Percentiles rank a stretch among this genome's conserved stretches.
Evolutionary conservation across 2,113 vertebrate genomes (phyloP).

Genomic region (Elephantulus edwardii): DNA sequence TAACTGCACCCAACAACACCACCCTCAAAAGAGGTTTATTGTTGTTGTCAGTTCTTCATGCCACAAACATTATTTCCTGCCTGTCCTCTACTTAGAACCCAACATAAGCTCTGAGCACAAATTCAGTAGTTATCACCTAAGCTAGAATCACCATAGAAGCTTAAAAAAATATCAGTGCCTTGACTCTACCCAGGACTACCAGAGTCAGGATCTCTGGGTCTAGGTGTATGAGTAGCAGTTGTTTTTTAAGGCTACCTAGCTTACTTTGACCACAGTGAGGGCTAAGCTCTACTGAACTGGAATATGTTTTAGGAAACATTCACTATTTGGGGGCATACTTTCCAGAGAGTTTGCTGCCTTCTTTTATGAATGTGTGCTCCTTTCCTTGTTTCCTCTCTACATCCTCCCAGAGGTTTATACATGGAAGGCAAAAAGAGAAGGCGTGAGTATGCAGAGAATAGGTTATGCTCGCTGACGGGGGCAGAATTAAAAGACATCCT

Average conservation of each 20-base stretch:
- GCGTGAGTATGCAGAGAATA: background rate
- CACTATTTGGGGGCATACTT: background rate
- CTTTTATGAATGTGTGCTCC: rapidly evolving
- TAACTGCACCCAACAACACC: too few relatives aligned
- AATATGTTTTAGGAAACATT: background rate
- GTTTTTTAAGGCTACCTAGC: background rate
- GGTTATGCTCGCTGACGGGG: background rate
- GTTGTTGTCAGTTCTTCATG: background rate
- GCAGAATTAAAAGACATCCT: background rate
- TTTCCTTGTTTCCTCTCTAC: background rate
- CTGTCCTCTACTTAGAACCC: background rate
- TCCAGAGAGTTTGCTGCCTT: background rate
- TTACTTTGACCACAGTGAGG: background rate
- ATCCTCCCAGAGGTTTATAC: background rate
- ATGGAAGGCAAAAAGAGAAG: background rate
- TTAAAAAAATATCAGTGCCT: background rate
- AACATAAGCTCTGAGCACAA: background rate
- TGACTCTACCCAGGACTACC: too few relatives aligned
- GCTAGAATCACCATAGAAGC: background rate
- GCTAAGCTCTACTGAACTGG: background rate
- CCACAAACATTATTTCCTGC: background rate
- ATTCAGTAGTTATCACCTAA: background rate
- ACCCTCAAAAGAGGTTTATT: background rate
- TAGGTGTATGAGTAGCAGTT: too few relatives aligned
- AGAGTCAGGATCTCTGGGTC: background rate